Base-by-base conservation (phyloP, 2,113 vertebrate genomes). In the Phodopus roborovskii region DNA sequence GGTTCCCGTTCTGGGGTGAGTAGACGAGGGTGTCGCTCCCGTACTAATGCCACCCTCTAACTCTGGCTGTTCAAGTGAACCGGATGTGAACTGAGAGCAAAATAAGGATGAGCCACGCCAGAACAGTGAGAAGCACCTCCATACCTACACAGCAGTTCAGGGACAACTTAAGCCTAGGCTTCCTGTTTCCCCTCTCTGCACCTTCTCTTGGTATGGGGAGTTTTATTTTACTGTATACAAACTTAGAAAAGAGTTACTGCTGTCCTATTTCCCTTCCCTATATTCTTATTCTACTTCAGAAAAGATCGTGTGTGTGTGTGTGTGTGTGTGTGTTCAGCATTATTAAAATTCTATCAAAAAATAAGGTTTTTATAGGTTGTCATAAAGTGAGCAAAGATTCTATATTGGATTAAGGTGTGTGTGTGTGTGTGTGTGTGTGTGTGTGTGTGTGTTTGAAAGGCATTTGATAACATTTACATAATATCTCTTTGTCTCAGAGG, bases 381-480 rank as follows among this genome's bases (percentile, higher is more conserved):
- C 58, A 75, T 85, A 75, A 60, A 39, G 45, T 64, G 79, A 91
- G 81, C 86, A 60, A 96, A 74, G 77, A 82, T 78, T 83, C 89
- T 97, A 75, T 94, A 90, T 71, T 94, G 71, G 33, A 74, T 90
- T 92, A 90, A 22, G 11, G 10, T 68, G 26, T 20, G 33, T 20
- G 13, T 33, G 28, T 50, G 42, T 68, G 66, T 42, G 85, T 45
- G 81, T 53, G 10, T 84, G n/a, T 88, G 85, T 39, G 78, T 91
- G 33, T 30, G 15, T 58, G 2, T 7, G 3, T 71, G 19, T 22
- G 70, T 92, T n/a, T 96, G 78, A 93, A 95, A 95, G 91, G 75
- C 87, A 92, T 96, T 95, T 95, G 83, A 96, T 96, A 92, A 93
- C 70, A 7, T 94, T 94, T 93, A 87, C 91, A 79, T 91, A 92